phyloP scores from a whole-genome alignment of 2,797 vertebrate species.

The Phalanger gymnotis region DNA sequence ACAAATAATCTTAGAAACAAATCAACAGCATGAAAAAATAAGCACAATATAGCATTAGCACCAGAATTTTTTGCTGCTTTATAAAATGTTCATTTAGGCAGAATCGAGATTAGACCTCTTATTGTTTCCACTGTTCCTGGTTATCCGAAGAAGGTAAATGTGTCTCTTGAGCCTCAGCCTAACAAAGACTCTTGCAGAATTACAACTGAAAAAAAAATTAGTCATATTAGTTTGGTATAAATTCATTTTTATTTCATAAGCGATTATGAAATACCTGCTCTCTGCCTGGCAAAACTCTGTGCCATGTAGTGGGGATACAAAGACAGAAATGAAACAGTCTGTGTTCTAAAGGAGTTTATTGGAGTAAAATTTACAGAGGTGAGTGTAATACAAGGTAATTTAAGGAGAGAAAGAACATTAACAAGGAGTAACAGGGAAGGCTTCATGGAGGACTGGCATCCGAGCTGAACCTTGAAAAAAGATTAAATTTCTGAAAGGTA shows the following conservation, averaged over 20 bases:
- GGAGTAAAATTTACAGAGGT: neutral
- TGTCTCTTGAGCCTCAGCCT: neutral
- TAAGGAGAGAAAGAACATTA: neutral
- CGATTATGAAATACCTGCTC: neutral
- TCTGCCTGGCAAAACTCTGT: neutral
- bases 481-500: neutral
- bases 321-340: neutral
- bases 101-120: neutral
- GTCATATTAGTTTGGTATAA: neutral
- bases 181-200: neutral
- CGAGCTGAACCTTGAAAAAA: neutral
- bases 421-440: neutral
- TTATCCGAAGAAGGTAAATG: neutral
- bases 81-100: neutral
- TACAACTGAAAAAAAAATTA: neutral
- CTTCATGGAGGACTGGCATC: neutral
- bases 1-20: constrained; percentile 22
- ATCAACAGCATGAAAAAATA: neutral
- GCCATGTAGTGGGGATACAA: neutral
- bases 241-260: neutral
- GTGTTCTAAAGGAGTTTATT: neutral
- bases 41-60: neutral
- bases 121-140: neutral
- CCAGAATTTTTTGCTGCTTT: neutral
- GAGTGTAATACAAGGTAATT: neutral